Conservation (phyloP, 1,140 invertebrate species). For the Acromyrmex heyeri region DNA sequence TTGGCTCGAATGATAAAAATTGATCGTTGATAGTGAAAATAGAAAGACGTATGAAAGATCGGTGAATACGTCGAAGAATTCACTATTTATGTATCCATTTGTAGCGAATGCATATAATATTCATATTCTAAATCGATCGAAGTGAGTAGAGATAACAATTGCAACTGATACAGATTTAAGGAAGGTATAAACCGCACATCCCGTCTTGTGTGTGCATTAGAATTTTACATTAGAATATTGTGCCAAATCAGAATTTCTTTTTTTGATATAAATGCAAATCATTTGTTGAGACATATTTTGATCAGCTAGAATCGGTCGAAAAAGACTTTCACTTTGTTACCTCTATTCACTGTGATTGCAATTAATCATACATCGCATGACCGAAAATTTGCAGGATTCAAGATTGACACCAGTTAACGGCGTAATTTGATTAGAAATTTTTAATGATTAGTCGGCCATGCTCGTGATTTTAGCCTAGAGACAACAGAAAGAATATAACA, state of each 20-base stretch:
- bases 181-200: constrained; percentile 1
- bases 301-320: neutral
- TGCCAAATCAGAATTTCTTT: constrained; percentile 69
- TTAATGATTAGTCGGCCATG: neutral
- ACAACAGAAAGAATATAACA: constrained; percentile 15
- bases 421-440: constrained; percentile 15
- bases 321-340: constrained; percentile 1
- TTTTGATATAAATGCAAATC: neutral
- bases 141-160: constrained; percentile 45
- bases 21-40: constrained; percentile 33
- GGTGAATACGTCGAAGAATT: constrained; percentile 27
- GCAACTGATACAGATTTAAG: constrained; percentile 2
- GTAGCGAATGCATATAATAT: constrained; percentile 51
- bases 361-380: constrained; percentile 10
- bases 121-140: constrained; percentile 69
- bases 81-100: constrained; percentile 44
- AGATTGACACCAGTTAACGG: constrained; percentile 21
- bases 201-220: neutral
- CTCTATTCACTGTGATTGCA: constrained; percentile 28
- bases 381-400: constrained; percentile 2
- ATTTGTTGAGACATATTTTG: neutral
- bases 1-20: neutral
- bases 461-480: constrained; percentile 41
- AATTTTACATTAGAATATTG: constrained; percentile 54
- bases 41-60: neutral